Conservation (phyloP, 2,113 vertebrate species). For the Pyxicephalus adspersus region DNA sequence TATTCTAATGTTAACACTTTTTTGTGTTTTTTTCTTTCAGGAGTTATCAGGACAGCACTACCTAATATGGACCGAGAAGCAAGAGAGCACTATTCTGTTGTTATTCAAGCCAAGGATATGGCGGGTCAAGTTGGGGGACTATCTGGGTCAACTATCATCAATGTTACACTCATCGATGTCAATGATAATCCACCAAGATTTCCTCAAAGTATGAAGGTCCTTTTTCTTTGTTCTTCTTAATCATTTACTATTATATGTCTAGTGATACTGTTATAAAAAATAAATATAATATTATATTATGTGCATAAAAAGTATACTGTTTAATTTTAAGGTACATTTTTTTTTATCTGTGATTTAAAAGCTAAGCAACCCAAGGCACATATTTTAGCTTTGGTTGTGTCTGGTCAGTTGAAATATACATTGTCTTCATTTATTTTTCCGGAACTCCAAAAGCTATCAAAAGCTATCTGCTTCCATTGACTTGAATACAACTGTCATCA, state of each 20-base stretch:
- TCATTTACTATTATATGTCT: background rate
- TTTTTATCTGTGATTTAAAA: too few relatives aligned
- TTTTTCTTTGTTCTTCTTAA: slow-evolving; percentile 22
- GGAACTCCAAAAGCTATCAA: too few relatives aligned
- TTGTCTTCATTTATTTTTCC: too few relatives aligned
- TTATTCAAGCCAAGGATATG: slow-evolving; percentile 99
- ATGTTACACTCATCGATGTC: slow-evolving; percentile 95
- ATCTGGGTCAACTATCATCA: slow-evolving; percentile 94
- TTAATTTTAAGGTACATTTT: too few relatives aligned
- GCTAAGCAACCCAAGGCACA: too few relatives aligned
- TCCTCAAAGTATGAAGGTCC: slow-evolving; percentile 50
- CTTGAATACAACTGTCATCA: too few relatives aligned
- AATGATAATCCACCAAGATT: slow-evolving; percentile 93
- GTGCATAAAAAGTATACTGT: too few relatives aligned
- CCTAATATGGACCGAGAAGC: slow-evolving; percentile 97
- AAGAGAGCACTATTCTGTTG: slow-evolving; percentile 93
- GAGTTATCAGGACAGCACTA: slow-evolving; percentile 95
- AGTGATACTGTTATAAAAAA: too few relatives aligned
- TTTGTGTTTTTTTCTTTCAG: slow-evolving; percentile 63
- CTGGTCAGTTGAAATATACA: too few relatives aligned
- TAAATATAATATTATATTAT: too few relatives aligned
- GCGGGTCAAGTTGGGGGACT: slow-evolving; percentile 95
- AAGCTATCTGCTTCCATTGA: too few relatives aligned
- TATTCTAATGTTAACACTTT: background rate
- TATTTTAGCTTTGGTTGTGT: too few relatives aligned